Evolutionary conservation across 30 jellyfish, hydroid and myxozoan genomes (phyloP).

Genomic region (Chrysaora quinquecirrha): DNA sequence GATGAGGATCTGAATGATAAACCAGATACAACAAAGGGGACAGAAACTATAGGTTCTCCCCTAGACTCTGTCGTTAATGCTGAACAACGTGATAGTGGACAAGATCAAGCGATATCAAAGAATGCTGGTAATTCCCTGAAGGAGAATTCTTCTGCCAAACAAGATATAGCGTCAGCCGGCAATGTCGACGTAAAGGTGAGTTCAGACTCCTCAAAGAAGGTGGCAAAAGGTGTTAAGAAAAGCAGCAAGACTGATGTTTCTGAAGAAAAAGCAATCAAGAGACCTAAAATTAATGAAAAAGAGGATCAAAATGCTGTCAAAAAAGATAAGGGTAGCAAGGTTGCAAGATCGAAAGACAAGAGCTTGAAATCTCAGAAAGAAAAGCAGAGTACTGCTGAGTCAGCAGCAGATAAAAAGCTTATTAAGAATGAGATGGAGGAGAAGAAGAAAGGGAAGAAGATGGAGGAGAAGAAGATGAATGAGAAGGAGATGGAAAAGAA

Average conservation of each 20-base stretch:
- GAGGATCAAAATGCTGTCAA: neutral
- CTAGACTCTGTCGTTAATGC: neutral
- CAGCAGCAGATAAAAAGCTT: neutral
- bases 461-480: neutral
- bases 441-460: neutral
- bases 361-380: too few species aligned
- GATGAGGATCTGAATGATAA: neutral
- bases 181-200: too few species aligned
- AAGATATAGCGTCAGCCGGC: too few species aligned
- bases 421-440: neutral
- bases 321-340: too few species aligned
- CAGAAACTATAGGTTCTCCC: neutral
- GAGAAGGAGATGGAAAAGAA: neutral
- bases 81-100: neutral
- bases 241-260: neutral
- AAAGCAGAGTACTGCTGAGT: neutral
- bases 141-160: neutral
- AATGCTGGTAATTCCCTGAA: neutral
- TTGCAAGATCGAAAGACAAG: neutral
- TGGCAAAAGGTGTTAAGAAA: neutral
- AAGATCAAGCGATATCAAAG: neutral
- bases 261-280: neutral
- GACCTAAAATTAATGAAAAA: neutral
- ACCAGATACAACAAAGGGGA: neutral
- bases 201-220: too few species aligned